A percentile compares a stretch with the other conserved stretches of the same genome.
Evolutionary conservation across 64 coral and sea anemone genomes (phyloP).

Genomic region (Montipora cactus): DNA sequence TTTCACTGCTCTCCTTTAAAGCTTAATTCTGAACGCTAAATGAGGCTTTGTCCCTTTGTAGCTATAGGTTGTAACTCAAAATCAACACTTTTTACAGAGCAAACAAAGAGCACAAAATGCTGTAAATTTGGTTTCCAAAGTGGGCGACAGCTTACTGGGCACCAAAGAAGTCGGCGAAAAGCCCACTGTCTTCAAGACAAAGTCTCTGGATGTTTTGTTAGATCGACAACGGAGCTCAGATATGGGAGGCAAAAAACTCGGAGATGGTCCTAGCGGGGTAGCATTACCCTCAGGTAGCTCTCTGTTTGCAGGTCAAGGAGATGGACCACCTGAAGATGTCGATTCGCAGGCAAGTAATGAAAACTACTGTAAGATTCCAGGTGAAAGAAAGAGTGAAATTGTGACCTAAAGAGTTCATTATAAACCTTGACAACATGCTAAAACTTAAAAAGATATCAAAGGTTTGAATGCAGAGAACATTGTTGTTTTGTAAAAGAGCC

Average conservation of each 20-base stretch:
- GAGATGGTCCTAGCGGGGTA: constrained; percentile 51
- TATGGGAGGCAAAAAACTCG: constrained; percentile 62
- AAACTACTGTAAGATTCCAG: not conserved
- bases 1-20: too few relatives aligned
- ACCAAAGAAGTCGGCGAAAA: constrained; percentile 28
- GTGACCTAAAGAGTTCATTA: not conserved
- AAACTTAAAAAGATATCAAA: too few relatives aligned
- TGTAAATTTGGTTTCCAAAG: constrained; percentile 45
- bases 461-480: too few relatives aligned
- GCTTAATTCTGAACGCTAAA: too few relatives aligned
- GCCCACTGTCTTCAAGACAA: constrained; percentile 60
- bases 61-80: too few relatives aligned
- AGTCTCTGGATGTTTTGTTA: constrained; percentile 62
- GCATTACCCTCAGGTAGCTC: constrained; percentile 39
- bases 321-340: constrained; percentile 33
- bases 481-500: too few relatives aligned
- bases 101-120: constrained; percentile 66
- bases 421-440: too few relatives aligned
- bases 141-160: constrained; percentile 53
- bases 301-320: constrained; percentile 31
- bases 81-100: constrained; percentile 26
- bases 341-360: constrained; percentile 59
- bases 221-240: constrained; percentile 33
- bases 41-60: too few relatives aligned
- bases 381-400: not conserved